Conservation (phyloP, 2,888 invertebrate genomes). For the Cephus nigrinus region DNA sequence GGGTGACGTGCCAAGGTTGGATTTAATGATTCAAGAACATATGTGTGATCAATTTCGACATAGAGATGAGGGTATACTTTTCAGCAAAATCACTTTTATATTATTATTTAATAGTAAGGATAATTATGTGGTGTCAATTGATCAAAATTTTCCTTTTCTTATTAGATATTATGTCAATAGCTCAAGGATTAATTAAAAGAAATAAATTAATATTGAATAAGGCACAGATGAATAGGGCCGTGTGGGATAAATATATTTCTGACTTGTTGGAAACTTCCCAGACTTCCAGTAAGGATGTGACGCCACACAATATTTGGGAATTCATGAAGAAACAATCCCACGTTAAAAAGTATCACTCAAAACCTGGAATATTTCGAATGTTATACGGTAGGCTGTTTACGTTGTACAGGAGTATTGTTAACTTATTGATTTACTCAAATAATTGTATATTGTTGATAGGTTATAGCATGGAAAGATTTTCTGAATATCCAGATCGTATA, state of each 20-base stretch:
- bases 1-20: conserved; percentile 31
- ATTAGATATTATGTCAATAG: conserved; percentile 39
- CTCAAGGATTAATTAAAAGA: conserved; percentile 28
- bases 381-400: conserved; percentile 29
- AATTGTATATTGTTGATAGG: conserved; percentile 19
- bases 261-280: conserved; percentile 27
- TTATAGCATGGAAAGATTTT: conserved; percentile 26
- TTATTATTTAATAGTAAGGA: neutral
- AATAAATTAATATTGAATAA: conserved; percentile 27
- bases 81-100: neutral
- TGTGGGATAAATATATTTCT: conserved; percentile 40
- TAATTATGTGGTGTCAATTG: neutral
- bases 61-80: conserved; percentile 41
- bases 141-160: neutral
- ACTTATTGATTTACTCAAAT: neutral
- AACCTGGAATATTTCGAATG: conserved; percentile 35
- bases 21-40: conserved; percentile 37
- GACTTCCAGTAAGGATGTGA: conserved; percentile 11
- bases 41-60: conserved; percentile 31
- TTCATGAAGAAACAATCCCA: conserved; percentile 18
- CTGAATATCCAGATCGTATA: conserved; percentile 17
- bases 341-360: conserved; percentile 30
- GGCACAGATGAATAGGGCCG: conserved; percentile 34
- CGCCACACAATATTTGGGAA: conserved; percentile 29
- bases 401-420: neutral